Percentiles rank a stretch among this genome's conserved stretches.
Conservation (phyloP, 2,113 vertebrate species). For the Xiphorhynchus elegans region DNA sequence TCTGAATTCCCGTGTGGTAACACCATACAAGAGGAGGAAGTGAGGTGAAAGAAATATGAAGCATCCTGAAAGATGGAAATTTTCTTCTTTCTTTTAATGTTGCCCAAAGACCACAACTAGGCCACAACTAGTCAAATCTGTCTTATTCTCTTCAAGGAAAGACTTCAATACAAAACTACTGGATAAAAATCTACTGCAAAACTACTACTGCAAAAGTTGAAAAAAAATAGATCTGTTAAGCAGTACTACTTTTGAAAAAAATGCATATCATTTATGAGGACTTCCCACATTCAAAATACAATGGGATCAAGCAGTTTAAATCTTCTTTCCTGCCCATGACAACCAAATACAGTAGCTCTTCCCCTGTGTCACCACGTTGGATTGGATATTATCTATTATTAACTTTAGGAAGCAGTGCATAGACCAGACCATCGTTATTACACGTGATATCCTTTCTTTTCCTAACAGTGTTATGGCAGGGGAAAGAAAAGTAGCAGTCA, state of each 20-base stretch:
- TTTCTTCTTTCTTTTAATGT: not conserved
- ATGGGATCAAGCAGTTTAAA: not conserved
- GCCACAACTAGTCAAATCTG: not conserved
- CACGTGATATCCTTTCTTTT: not conserved
- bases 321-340: not conserved
- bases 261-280: not conserved
- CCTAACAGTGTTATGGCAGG: not conserved
- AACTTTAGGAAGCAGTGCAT: not conserved
- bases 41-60: not conserved
- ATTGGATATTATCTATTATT: not conserved
- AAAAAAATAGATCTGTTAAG: not conserved
- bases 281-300: not conserved
- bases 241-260: not conserved
- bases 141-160: not conserved
- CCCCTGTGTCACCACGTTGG: rapidly evolving
- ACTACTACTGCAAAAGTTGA: not conserved
- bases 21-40: not conserved
- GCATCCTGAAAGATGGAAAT: not conserved
- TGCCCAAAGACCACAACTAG: not conserved
- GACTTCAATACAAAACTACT: not conserved
- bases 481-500: not conserved
- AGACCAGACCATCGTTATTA: not conserved
- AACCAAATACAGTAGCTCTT: not conserved
- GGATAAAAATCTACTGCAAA: not conserved
- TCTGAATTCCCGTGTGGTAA: not conserved